These are phyloP conservation scores for Trichomalopsis sarcophagae DNA, from an alignment of 1,140 invertebrate species.

Conservation along the genomic window DNA sequence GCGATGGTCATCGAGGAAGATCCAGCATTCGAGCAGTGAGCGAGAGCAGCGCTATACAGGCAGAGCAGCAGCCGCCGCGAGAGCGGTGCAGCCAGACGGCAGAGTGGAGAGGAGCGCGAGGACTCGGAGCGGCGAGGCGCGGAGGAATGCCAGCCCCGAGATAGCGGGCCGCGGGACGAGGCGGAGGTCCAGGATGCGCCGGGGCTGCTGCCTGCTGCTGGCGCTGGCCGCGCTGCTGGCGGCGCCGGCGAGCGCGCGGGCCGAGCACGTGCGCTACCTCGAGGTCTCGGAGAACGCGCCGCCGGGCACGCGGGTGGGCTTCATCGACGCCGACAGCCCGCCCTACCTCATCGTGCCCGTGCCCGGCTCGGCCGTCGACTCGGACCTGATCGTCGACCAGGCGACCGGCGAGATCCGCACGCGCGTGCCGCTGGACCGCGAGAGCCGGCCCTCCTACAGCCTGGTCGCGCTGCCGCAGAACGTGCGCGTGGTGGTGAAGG, in stretches of 20 bases:
- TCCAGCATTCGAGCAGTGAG: neutral
- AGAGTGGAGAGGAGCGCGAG: conserved; percentile 23
- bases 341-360: conserved; percentile 93
- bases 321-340: conserved; percentile 84
- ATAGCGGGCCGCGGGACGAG: neutral
- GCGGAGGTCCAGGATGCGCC: conserved; percentile 66
- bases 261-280: conserved; percentile 86
- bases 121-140: neutral
- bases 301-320: conserved; percentile 90
- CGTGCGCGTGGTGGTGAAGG: conserved; percentile 89
- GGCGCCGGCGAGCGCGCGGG: conserved; percentile 62
- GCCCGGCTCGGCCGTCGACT: conserved; percentile 89
- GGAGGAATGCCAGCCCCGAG: neutral
- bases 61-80: conserved; percentile 22
- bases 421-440: conserved; percentile 89
- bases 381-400: conserved; percentile 90
- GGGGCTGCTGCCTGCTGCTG: conserved; percentile 63
- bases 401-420: conserved; percentile 94
- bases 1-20: neutral
- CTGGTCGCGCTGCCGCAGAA: conserved; percentile 91
- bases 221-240: conserved; percentile 62
- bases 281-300: conserved; percentile 90
- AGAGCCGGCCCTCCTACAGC: conserved; percentile 89
- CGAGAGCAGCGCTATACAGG: neutral
- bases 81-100: neutral